Evolutionary conservation across 2,113 vertebrate genomes (phyloP).

Genomic region (Myodes glareolus): DNA sequence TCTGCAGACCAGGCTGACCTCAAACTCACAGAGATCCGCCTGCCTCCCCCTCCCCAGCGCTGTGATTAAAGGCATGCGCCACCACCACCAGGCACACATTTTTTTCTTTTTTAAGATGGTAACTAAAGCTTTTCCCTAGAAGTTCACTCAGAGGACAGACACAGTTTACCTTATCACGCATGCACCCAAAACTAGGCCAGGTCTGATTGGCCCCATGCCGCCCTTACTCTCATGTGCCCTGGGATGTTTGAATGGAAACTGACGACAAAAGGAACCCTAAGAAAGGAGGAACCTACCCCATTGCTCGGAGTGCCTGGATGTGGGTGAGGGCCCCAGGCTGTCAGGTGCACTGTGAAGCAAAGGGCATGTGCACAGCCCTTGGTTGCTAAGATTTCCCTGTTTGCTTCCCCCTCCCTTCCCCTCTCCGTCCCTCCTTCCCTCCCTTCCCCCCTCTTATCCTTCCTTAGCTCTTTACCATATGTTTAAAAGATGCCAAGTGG

Average conservation of each 20-base stretch:
- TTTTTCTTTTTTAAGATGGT: not conserved
- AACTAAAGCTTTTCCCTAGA: not conserved
- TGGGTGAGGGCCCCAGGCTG: not conserved
- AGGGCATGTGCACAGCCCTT: not conserved
- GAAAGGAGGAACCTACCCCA: not conserved
- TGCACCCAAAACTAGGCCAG: not conserved
- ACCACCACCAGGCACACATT: too few species aligned
- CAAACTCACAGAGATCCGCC: too few species aligned
- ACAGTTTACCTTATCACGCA: not conserved
- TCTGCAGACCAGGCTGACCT: too few species aligned
- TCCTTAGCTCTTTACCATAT: too few species aligned
- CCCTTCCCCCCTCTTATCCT: too few species aligned
- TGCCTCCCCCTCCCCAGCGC: too few species aligned
- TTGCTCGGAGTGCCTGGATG: not conserved
- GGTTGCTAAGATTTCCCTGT: not conserved
- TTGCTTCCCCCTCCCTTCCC: accelerated
- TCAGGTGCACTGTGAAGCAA: too few species aligned
- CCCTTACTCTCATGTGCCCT: not conserved
- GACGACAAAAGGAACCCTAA: not conserved
- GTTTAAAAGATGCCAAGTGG: accelerated
- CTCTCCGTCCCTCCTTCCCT: accelerated
- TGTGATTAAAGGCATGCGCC: too few species aligned
- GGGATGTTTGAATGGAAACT: not conserved
- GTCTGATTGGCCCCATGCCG: not conserved
- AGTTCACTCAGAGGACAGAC: not conserved